Evolutionary conservation across 2,888 invertebrate genomes (phyloP).

Genomic region (Tetranychus truncatus): DNA sequence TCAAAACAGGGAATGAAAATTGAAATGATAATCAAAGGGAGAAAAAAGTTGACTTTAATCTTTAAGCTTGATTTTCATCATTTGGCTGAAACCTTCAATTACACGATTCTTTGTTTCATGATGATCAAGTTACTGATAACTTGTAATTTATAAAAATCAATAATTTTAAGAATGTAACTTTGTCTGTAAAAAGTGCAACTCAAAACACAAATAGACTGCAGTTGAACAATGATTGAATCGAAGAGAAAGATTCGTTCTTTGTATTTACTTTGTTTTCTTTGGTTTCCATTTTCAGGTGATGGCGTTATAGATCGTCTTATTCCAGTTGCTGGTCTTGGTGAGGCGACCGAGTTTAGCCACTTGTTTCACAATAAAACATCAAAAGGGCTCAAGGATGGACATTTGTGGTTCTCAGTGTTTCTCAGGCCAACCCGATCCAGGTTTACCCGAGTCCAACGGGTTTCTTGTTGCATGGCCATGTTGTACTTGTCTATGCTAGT

Average conservation of each 20-base stretch:
- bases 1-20: too few relatives aligned
- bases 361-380: slow-evolving; percentile 34
- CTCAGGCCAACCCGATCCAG: slow-evolving; percentile 36
- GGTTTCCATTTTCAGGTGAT: slow-evolving; percentile 13
- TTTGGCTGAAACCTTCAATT: background rate
- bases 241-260: background rate
- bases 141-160: slow-evolving; percentile 1
- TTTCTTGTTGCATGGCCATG: slow-evolving; percentile 37
- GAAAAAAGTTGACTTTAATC: too few relatives aligned
- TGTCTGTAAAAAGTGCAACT: background rate
- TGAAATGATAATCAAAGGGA: too few relatives aligned
- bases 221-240: background rate
- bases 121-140: background rate
- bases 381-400: slow-evolving; percentile 36
- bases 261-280: background rate
- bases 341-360: slow-evolving; percentile 35
- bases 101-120: background rate
- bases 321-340: slow-evolving; percentile 36
- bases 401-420: slow-evolving; percentile 40
- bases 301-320: slow-evolving; percentile 35
- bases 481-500: slow-evolving; percentile 38
- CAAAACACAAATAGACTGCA: background rate
- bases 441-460: slow-evolving; percentile 36
- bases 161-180: background rate
- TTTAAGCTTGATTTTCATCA: background rate